Evolutionary conservation across 1,140 invertebrate species (phyloP).

Genomic region (Drosophila setifemur): DNA sequence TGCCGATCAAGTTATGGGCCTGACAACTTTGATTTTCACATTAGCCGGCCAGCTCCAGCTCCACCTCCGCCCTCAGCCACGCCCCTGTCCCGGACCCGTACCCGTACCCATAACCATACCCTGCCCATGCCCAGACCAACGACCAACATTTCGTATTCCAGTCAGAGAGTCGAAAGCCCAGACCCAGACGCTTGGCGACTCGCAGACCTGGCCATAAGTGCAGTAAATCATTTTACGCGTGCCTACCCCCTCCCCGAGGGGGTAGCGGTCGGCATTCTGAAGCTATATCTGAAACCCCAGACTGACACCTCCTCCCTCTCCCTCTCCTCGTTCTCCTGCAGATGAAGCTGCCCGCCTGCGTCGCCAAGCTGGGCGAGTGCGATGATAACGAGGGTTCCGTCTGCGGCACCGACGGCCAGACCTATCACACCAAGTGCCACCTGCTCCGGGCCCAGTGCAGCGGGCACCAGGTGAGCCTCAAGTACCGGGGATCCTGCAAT

Average conservation of each 20-base stretch:
- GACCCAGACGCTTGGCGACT: slow-evolving; percentile 63
- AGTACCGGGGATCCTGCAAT: slow-evolving; percentile 88
- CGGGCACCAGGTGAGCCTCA: slow-evolving; percentile 86
- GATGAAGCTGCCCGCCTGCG: slow-evolving; percentile 75
- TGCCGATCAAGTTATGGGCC: slow-evolving; percentile 57
- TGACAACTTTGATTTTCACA: slow-evolving; percentile 69
- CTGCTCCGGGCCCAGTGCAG: slow-evolving; percentile 89
- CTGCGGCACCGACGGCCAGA: slow-evolving; percentile 91
- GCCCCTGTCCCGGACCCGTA: neutral
- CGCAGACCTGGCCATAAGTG: slow-evolving; percentile 65
- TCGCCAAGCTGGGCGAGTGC: slow-evolving; percentile 77
- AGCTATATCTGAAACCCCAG: slow-evolving; percentile 31
- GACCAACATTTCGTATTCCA: slow-evolving; percentile 68
- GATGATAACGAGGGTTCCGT: slow-evolving; percentile 84
- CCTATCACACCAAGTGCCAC: slow-evolving; percentile 90
- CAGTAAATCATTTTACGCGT: slow-evolving; percentile 80
- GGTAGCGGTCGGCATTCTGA: slow-evolving; percentile 3
- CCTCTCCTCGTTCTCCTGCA: neutral
- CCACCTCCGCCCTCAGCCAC: neutral
- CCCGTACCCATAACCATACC: neutral
- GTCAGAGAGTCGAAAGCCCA: slow-evolving; percentile 38
- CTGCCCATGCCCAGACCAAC: neutral
- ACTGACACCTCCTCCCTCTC: slow-evolving; percentile 24
- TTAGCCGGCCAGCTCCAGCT: slow-evolving; percentile 37
- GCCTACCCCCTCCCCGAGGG: slow-evolving; percentile 33